Evolutionary conservation across 2,888 invertebrate genomes (phyloP), one percentile per base, ranked within the genome.

Genomic region (Macrophya alboannulata): DNA sequence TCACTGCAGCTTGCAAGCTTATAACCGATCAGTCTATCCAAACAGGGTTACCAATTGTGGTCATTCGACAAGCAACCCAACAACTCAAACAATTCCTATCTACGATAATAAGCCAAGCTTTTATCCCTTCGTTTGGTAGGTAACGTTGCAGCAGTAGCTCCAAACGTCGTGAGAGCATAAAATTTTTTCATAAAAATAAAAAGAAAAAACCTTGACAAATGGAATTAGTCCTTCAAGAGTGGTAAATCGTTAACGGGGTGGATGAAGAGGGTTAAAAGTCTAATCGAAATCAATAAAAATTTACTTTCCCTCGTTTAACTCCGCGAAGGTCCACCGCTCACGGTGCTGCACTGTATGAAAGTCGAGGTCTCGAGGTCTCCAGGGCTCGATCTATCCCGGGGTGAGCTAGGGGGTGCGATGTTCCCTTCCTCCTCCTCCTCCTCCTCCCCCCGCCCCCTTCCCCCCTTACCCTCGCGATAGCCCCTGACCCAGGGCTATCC

Each of bases 401-500:
- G 88, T 81, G 72, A 68, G 21, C 77, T 62, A 48, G 79, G 84
- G 74, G 76, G 76, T 68, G 68, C 37, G 77, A 79, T 79, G 83
- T 31, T 77, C 17, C 77, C 77, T 48, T 55, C 25, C 31, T 71
- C 17, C 25, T n/a, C 17, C 17, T n/a, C 9, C n/a, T 40, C n/a
- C n/a, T 40, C 71, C 6, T 9, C 37, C 17, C 40, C 25, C 62
- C 17, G 3, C 17, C 9, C n/a, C 37, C n/a, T 17, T 40, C 71
- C 6, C n/a, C 37, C 17, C 40, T 15, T 43, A n/a, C 71, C 71
- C 91, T 89, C 89, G 85, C 88, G 92, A 93, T 93, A 92, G 91
- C 92, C 92, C 91, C 90, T 93, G 93, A 93, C 92, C 93, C 91
- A 88, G 86, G 91, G 91, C 92, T 92, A 93, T 93, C 93, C 91